Base-by-base conservation (phyloP, 2,888 invertebrate genomes). In the Eustalomyia histrio region DNA sequence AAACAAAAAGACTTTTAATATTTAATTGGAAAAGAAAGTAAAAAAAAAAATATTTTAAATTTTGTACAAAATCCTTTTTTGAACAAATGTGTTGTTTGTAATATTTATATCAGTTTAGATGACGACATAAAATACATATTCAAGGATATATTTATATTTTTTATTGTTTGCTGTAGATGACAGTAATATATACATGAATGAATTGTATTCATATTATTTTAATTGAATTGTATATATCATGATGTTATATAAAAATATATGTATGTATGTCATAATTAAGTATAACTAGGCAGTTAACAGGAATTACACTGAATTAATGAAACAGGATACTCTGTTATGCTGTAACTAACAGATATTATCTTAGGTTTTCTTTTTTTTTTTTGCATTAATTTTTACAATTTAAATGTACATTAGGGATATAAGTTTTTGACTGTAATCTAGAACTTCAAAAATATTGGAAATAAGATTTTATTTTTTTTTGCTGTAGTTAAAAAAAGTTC, bases 211-310 rank as follows among this genome's bases (percentile, higher is more conserved):
- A 73, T 67, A 64, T 64, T 61, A 63, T 80, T 72, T 76, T 80
- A 80, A 80, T 80, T 72, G 67, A 80, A 75, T 71, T 71, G 71
- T 61, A 61, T 61, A 61, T 0, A 55, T 39, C 12, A 39, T 39
- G 35, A 53, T 21, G 61, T 53, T 75, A 29, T 43, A 18, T 24
- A 52, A 50, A 39, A 24, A 24, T 10, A 5, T 6, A 6, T 10
- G 12, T 43, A 57, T 18, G 24, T 17, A 39, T 67, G 58, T 67
- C 24, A 39, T 55, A 79, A 79, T 69, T 79, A 61, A 65, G 50
- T 74, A 64, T 47, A 58, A 69, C 39, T 61, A 65, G 24, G 18
- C 58, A 52, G 64, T 63, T 55, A n/a, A 61, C 29, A 57, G 17
- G 55, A 35, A 61, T 33, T 29, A 18, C 12, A 43, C 1, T n/a